Percentiles rank a stretch among this genome's conserved stretches.
Conservation (phyloP, 2,113 vertebrate genomes). For the Ochotona princeps region DNA sequence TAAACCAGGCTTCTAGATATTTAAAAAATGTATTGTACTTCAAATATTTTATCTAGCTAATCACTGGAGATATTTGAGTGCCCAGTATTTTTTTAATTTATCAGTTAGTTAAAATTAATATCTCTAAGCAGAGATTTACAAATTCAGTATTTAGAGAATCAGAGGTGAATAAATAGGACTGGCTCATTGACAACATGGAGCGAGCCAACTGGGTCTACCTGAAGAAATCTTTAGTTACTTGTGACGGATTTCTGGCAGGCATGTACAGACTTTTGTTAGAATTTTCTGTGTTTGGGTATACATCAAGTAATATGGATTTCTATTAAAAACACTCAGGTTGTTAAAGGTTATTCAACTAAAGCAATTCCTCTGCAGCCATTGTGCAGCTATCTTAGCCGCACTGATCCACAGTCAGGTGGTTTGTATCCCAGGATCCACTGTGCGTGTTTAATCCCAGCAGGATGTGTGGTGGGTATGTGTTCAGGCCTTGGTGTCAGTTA, state of each 20-base stretch:
- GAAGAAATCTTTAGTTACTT: neutral
- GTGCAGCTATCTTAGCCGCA: neutral
- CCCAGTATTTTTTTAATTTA: neutral
- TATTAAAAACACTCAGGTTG: neutral
- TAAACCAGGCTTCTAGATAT: neutral
- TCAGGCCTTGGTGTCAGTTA: accelerated
- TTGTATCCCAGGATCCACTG: neutral
- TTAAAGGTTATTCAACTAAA: neutral
- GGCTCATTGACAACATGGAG: accelerated
- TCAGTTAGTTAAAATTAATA: no score
- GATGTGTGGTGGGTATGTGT: neutral
- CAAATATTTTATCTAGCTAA: neutral
- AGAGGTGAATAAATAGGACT: neutral
- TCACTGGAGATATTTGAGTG: neutral
- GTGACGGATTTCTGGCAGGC: neutral
- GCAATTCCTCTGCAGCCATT: accelerated
- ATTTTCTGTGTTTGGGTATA: neutral
- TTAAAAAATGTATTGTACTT: neutral
- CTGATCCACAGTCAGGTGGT: no score
- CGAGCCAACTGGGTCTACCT: neutral
- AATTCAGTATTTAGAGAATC: neutral
- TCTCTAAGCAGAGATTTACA: neutral
- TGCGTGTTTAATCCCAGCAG: no score
- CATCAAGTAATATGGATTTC: neutral
- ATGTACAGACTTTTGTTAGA: neutral